Base-by-base conservation (phyloP, 2,113 vertebrate genomes). In the Antigone vipio region DNA sequence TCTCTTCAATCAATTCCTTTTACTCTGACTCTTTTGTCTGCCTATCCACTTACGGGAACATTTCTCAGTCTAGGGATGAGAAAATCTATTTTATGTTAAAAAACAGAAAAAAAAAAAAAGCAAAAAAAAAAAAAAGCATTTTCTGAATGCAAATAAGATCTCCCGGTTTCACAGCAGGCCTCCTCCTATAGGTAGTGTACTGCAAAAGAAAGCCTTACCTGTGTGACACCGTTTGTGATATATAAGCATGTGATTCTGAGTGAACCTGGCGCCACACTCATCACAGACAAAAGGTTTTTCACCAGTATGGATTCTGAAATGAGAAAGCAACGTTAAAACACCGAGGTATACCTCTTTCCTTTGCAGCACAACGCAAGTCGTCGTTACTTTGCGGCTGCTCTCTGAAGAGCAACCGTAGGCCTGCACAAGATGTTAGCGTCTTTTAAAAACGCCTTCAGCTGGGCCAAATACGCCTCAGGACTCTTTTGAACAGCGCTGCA, bases 231-330 rank as follows among this genome's bases (percentile, higher is more conserved):
- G 98, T 96, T 99, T 99, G 93, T 99, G 99, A 97, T 99, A 99
- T 84, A 98, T 98, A 96, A 99, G 98, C 99, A 99, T 99, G 98
- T 99, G 99, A 97, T 99, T 99, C 98, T 99, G 99, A 71, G 99
- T 99, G 98, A 99, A 99, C 92, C 98, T 98, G 60, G 99, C 98
- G 21, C 99, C 99, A 78, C 99, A 99, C 89, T 99, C 97, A 69
- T 99, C 99, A 94, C 99, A 99, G 92, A 98, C 98, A 96, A 99
- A 99, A 45, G 99, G 99, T 96, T 99, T 99, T 96, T 99, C 99
- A 74, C 99, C 99, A 7, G 99, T 99, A 87, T 99, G 99, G 96
- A 98, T 99, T 98, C 99, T 99, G 97, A 91, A 98, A 97, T 20
- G 87, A 98, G 81, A 98, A 96, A 82, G 95, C 63, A 68, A 82